Evolutionary conservation across 2,888 invertebrate species (phyloP).

Genomic region (Clivina fossor): DNA sequence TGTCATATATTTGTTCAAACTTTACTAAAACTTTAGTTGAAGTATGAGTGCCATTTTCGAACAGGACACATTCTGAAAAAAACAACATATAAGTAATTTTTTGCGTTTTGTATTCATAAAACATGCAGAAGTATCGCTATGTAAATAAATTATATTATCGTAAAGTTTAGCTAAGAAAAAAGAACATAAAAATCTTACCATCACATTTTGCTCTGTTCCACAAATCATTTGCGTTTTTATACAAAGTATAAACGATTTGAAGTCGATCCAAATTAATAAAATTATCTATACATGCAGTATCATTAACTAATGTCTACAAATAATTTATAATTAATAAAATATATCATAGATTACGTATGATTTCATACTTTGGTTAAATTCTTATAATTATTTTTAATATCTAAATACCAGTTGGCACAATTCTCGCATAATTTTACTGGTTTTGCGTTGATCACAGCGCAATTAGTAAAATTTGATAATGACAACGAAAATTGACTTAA

Average conservation of each 20-base stretch:
- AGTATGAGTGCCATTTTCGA: conserved; percentile 50
- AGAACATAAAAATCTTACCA: conserved; percentile 52
- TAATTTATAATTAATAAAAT: not conserved
- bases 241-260: conserved; percentile 61
- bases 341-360: conserved; percentile 8
- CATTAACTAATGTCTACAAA: conserved; percentile 51
- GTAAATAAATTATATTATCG: too few species aligned
- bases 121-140: too few species aligned
- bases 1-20: conserved; percentile 56
- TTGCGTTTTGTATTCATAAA: too few species aligned
- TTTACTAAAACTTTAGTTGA: conserved; percentile 56
- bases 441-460: conserved; percentile 62
- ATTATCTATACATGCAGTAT: conserved; percentile 59
- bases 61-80: conserved; percentile 61
- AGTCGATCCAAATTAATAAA: conserved; percentile 65
- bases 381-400: conserved; percentile 56
- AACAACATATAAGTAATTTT: conserved; percentile 22
- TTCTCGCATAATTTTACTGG: conserved; percentile 64
- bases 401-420: conserved; percentile 60
- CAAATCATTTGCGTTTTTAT: conserved; percentile 58
- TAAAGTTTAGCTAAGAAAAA: not conserved
- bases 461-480: conserved; percentile 61
- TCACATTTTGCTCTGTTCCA: conserved; percentile 67
- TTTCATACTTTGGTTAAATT: conserved; percentile 54
- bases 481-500: conserved; percentile 56